Evolutionary conservation across 1,140 invertebrate species (phyloP), one percentile per base, ranked within the genome.

Genomic region (Macrotrachela quadricornifera): DNA sequence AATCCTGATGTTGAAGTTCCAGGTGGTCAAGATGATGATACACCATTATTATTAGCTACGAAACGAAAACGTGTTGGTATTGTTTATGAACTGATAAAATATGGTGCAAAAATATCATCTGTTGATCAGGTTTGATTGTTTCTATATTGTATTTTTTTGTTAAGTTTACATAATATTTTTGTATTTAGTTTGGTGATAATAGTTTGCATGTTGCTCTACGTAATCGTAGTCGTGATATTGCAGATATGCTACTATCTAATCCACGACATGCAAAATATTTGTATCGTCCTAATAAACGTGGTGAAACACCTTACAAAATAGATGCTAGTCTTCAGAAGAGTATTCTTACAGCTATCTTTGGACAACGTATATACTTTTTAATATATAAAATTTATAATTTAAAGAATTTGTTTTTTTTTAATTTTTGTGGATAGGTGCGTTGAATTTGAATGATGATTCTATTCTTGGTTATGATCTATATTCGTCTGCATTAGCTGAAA

Each of bases 251-350:
- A 12, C 71, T 96, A 12, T 74, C 86, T 15, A 94, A 95, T 73
- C 90, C 90, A 12, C 88, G 91, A 68, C 82, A 96, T 65, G 90
- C 85, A 64, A 88, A 94, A 63, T 71, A 96, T 46, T 68, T 97
- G 11, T 97, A 97, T 70, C 75, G 85, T 59, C 87, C 87, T 10
- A 97, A 97, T 69, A 81, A 85, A 63, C 74, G 80, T 21, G 87
- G 88, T 30, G 90, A 97, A 68, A 97, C 91, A 0, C 88, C 92
- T 0, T 97, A 97, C 69, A 91, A 86, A 64, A 92, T 97, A 59
- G 92, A 97, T 71, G 79, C 85, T 57, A 81, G 79, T 62, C 83
- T 92, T 71, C 82, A 85, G 58, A 91, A 90, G 66, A 84, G 85
- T 2, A 90, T 96, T 59, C 71, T 96, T 21, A 83, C 85, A 45